Conservation (phyloP, 2,797 vertebrate genomes). For the Helarctos malayanus region DNA sequence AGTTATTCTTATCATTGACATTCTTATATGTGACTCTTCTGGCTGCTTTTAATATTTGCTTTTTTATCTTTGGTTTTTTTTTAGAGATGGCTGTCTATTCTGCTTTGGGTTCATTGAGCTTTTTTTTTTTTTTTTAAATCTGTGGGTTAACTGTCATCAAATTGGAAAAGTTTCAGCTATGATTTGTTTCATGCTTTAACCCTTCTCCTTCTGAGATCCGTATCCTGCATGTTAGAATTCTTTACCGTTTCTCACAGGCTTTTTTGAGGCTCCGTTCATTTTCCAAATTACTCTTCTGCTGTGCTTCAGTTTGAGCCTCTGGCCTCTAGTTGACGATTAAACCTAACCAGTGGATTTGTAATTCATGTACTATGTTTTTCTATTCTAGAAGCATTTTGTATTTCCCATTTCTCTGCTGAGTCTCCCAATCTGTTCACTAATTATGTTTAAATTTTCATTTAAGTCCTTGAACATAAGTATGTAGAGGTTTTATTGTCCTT, state of each 20-base stretch:
- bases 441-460: constrained; percentile 47
- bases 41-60: constrained; percentile 30
- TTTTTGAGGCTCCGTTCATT: neutral
- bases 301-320: neutral
- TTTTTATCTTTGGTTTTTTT: neutral
- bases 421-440: neutral
- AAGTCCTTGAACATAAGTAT: constrained; percentile 38
- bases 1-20: neutral
- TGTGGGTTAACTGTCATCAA: neutral
- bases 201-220: neutral
- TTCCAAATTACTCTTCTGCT: constrained; percentile 23
- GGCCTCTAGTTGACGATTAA: neutral
- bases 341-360: neutral
- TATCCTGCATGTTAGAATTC: neutral
- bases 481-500: neutral
- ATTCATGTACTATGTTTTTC: neutral
- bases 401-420: constrained; percentile 9
- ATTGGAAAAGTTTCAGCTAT: neutral
- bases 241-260: neutral
- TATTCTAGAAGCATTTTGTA: neutral
- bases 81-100: neutral
- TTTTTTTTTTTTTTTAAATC: neutral
- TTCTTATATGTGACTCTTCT: neutral
- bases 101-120: neutral
- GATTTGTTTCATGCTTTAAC: neutral